These are phyloP conservation scores for Baccha elongata DNA, from an alignment of 2,888 invertebrate species.

Conservation along the genomic window DNA sequence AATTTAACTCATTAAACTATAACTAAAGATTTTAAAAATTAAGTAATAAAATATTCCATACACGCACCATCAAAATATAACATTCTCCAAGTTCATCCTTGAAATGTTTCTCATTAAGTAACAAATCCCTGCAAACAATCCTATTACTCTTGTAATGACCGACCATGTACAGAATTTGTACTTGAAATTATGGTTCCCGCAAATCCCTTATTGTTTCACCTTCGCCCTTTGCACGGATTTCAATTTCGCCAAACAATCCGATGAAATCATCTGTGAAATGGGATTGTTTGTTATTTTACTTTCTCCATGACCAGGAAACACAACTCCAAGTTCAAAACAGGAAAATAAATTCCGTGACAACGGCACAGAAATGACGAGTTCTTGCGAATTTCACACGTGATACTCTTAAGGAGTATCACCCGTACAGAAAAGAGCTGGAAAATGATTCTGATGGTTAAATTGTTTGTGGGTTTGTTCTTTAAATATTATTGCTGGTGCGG, in stretches of 20 bases:
- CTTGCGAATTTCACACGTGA: conserved; percentile 29
- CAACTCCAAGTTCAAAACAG: conserved; percentile 31
- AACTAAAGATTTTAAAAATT: no score
- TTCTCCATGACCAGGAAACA: conserved; percentile 10
- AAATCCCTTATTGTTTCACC: conserved; percentile 1
- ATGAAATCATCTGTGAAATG: conserved; percentile 22
- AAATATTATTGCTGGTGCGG: conserved; percentile 8
- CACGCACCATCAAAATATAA: no score
- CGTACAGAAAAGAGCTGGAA: not conserved
- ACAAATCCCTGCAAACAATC: conserved; percentile 2
- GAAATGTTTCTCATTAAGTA: not conserved
- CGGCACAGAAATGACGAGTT: not conserved
- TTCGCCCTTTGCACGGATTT: conserved; percentile 13
- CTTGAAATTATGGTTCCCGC: conserved; percentile 1
- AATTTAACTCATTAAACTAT: no score
- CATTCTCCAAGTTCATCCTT: not conserved
- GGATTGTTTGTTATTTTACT: conserved; percentile 35
- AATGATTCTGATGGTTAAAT: not conserved
- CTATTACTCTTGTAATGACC: not conserved
- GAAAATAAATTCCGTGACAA: not conserved
- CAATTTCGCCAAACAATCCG: conserved; percentile 51
- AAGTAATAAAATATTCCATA: no score
- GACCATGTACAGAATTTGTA: conserved; percentile 2
- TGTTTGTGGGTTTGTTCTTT: conserved; percentile 15
- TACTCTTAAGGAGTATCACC: not conserved